phyloP scores from a whole-genome alignment of 2,888 invertebrate species.

The Augiades crinisus region DNA sequence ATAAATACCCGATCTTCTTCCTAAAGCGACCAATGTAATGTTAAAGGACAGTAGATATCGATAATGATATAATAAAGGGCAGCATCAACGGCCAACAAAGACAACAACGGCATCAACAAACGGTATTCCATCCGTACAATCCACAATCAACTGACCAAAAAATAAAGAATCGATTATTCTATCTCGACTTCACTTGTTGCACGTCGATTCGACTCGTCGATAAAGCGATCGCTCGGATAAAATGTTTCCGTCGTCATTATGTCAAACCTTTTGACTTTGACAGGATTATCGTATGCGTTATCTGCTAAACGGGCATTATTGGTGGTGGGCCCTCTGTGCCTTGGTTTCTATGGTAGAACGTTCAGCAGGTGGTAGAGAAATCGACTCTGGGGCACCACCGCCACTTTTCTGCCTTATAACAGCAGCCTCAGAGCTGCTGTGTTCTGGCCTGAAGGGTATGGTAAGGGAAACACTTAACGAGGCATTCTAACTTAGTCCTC shows the following conservation, averaged over 20 bases:
- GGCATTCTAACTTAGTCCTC: no score
- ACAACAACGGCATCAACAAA: conserved; percentile 12
- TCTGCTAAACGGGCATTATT: conserved; percentile 29
- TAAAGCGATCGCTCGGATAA: conserved; percentile 37
- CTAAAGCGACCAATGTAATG: no score
- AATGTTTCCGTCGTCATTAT: conserved; percentile 41
- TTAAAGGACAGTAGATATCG: no score
- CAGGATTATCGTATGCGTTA: conserved; percentile 40
- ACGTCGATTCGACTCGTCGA: conserved; percentile 36
- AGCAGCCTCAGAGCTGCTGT: no score
- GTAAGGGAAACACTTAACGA: no score
- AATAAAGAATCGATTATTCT: conserved; percentile 33
- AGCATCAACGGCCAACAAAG: conserved; percentile 1
- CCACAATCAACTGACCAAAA: conserved; percentile 21
- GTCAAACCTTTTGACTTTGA: conserved; percentile 42
- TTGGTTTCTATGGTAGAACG: no score
- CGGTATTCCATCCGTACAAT: conserved; percentile 21
- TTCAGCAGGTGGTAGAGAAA: no score
- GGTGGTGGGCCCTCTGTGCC: neutral
- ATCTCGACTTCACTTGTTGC: conserved; percentile 35
- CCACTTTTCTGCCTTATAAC: no score
- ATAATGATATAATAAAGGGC: no score
- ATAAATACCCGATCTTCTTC: no score
- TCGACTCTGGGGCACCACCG: no score
- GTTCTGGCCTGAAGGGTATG: no score